A percentile compares a stretch with the other conserved stretches of the same genome.
phyloP scores from a whole-genome alignment of 2,113 vertebrate genomes.

The Oxygymnocypris stewartii region DNA sequence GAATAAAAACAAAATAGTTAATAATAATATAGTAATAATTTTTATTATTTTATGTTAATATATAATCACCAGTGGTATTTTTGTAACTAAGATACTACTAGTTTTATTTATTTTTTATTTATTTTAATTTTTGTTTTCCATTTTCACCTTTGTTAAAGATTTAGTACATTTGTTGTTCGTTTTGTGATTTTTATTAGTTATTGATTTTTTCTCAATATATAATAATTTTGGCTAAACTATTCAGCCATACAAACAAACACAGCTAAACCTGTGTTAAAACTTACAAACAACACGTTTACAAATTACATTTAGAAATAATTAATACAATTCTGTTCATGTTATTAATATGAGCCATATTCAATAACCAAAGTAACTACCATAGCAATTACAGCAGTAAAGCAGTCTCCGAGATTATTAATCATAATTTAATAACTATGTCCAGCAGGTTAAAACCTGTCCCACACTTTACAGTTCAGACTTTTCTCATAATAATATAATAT shows the following conservation, averaged over 20 bases:
- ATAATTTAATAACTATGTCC: neutral
- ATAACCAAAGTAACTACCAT: neutral
- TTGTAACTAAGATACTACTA: no score
- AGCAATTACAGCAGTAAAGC: neutral
- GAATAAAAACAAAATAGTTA: neutral
- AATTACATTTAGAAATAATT: neutral
- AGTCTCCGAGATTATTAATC: neutral
- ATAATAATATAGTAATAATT: no score
- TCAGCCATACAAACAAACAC: neutral
- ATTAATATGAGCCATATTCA: neutral
- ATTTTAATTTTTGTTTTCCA: neutral
- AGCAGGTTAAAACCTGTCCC: neutral
- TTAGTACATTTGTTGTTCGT: no score
- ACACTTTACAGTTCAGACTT: neutral
- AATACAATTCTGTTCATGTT: neutral
- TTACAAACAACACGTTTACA: neutral
- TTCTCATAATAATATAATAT: neutral
- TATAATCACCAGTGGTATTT: no score
- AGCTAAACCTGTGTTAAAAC: neutral
- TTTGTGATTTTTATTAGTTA: neutral
- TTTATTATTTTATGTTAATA: no score
- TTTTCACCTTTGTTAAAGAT: neutral
- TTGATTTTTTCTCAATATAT: neutral
- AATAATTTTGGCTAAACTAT: neutral
- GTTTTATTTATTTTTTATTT: no score